Conservation (phyloP, 2,797 vertebrate species). For the Pseudotriccus pelzelni region DNA sequence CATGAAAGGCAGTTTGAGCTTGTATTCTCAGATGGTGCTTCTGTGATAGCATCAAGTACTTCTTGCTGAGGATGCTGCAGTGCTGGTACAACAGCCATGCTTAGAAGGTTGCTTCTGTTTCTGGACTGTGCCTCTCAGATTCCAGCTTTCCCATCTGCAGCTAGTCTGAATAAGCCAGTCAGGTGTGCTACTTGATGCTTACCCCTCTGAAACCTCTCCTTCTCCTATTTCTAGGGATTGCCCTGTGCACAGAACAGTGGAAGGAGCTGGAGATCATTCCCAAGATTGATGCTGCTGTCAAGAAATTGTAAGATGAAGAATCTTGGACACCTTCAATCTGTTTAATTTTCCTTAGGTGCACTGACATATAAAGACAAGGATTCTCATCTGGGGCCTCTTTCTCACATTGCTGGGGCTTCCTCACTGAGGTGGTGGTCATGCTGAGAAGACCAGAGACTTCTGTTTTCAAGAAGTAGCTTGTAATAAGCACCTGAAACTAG, state of each 20-base stretch:
- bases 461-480: background rate
- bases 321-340: background rate
- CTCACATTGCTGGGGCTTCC: background rate
- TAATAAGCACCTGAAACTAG: background rate
- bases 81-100: background rate
- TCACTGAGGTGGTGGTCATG: background rate
- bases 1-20: background rate
- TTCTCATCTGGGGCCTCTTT: background rate
- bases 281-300: slow-evolving; percentile 40
- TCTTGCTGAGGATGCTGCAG: background rate
- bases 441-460: background rate
- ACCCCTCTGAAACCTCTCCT: background rate
- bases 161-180: background rate
- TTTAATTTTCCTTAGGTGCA: background rate
- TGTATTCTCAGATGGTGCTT: background rate
- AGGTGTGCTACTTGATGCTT: background rate
- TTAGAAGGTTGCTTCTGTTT: background rate
- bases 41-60: background rate
- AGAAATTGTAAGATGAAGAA: slow-evolving; percentile 8
- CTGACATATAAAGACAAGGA: background rate
- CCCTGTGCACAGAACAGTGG: slow-evolving; percentile 40
- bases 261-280: slow-evolving; percentile 40
- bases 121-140: background rate
- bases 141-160: background rate
- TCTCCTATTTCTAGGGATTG: background rate